Base-by-base conservation (phyloP, 2,888 invertebrate species). In the Dynastes hyllus region DNA sequence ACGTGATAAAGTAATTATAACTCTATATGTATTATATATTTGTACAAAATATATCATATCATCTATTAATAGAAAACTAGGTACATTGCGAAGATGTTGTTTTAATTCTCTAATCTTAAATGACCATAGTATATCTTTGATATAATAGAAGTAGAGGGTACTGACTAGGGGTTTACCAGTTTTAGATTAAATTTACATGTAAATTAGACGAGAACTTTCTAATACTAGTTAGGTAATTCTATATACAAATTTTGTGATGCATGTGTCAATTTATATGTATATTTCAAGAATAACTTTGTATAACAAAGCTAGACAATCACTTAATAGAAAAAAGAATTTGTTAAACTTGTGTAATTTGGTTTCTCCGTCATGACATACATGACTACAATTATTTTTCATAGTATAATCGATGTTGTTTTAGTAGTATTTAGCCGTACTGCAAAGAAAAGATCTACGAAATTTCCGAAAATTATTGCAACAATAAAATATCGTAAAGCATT, bases 171-270 rank as follows among this genome's bases (percentile, higher is more conserved):
- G 16, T 55, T 55, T 55, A 4, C 22, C 29, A 63, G 9, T 32
- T 32, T 55, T 5, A n/a, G 22, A 22, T 22, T 22, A 40, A 40
- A 70, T 70, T 70, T 70, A n/a, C 70, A 70, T 70, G 32, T 53
- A 70, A 53, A 70, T 70, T 70, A 70, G n/a, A n/a, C 16, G 22
- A 22, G 22, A 22, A 22, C 22, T 29, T 53, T 70, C 70, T 13
- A 29, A 29, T 29, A 70, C 32, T 70, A 70, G 40, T 70, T 22
- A 22, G 22, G 22, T 51, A 61, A 61, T 29, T 61, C 27, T 16
- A 66, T 13, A 11, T n/a, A 40, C 40, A 66, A 37, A 66, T 40
- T 40, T 29, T 29, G 16, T 66, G 22, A 22, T 66, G 66, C 6
- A 66, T 16, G 40, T 13, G 45, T 66, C 13, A 32, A 63, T 63